Evolutionary conservation across 2,888 invertebrate genomes (phyloP), one percentile per base, ranked within the genome.

Genomic region (Spialia ferax): DNA sequence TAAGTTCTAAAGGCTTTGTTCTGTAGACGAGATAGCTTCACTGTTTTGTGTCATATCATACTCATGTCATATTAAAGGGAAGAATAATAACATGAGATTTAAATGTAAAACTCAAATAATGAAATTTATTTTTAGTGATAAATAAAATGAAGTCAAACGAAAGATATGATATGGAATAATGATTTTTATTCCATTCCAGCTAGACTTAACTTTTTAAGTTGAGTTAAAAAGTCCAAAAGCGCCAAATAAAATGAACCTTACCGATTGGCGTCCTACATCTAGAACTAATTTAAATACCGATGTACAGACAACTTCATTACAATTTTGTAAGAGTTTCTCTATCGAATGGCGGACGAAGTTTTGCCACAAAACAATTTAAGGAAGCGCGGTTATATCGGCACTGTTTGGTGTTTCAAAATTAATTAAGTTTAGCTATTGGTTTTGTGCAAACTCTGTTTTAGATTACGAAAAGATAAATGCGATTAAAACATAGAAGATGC

Each of bases 361-460:
- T 55, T 23, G 48, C 66, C 52, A 45, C 66, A 55, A 66, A 66
- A 66, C 66, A 66, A 66, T 66, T 66, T 60, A 60, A 60, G 66
- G 65, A 66, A 66, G 66, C 60, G 60, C 54, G 54, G 42, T 60
- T 66, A 54, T 55, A 66, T 66, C 54, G 60, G 60, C 18, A 61
- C 54, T 66, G 66, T 54, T 66, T 32, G 54, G 60, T 66, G 54
- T 60, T 66, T 66, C 54, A 52, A 66, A 61, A 66, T 66, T 66
- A 66, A 66, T 66, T 66, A 66, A 66, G 60, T 66, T 66, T 54
- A 52, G 35, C 54, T 66, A 66, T 66, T 66, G 66, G 60, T 66
- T 60, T 66, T 66, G 66, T 66, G 42, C 7, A 54, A 52, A 65
- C 59, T 63, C 57, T 60, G 59, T 32, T 60, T 22, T 60, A 60